Base-by-base conservation (phyloP, 2,888 invertebrate species). In the Luperina testacea region DNA sequence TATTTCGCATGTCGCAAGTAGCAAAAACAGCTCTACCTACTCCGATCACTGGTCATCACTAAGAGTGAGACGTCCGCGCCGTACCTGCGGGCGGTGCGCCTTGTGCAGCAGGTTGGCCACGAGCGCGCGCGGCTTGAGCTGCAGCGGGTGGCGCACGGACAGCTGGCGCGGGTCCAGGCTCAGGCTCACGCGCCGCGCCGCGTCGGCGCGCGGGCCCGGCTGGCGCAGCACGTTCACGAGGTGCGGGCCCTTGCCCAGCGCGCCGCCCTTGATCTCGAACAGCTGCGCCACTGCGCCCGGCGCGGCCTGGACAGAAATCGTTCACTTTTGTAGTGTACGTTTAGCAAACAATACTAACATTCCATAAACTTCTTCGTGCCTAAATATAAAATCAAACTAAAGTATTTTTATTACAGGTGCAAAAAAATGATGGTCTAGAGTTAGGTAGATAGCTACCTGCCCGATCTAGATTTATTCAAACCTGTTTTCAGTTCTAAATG, bases 201-300 rank as follows among this genome's bases (percentile, higher is more conserved):
- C 86, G 93, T 94, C 82, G 51, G 68, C 27, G 24, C 93, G 94
- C 7, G 95, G 95, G 74, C 90, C 92, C 42, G 95, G 95, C n/a
- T 92, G 95, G 0, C 96, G 88, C 6, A 96, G 92, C 5, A 96
- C 96, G 90, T 96, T 97, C 15, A 97, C 95, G 8, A 96, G 83
- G 70, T 96, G 96, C 38, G 96, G 94, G 0, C 95, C 96, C 79
- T 95, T 95, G 74, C 94, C 95, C 2, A 96, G 89, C 83, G 94
- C 95, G 0, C 95, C 95, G 82, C 94, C 91, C 84, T 96, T 96
- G 86, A 96, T 95, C 86, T 96, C 96, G 89, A 96, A 95, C 86
- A 95, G 93, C 84, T 96, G 96, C 57, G 96, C 92, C 32, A 96
- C 94, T 2, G 94, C 92, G 57, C 94, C 95, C 24, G 94, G 93